Percentiles rank a stretch among this genome's conserved stretches.
phyloP scores from a whole-genome alignment of 2,888 invertebrate genomes.

The Germaria angustata region DNA sequence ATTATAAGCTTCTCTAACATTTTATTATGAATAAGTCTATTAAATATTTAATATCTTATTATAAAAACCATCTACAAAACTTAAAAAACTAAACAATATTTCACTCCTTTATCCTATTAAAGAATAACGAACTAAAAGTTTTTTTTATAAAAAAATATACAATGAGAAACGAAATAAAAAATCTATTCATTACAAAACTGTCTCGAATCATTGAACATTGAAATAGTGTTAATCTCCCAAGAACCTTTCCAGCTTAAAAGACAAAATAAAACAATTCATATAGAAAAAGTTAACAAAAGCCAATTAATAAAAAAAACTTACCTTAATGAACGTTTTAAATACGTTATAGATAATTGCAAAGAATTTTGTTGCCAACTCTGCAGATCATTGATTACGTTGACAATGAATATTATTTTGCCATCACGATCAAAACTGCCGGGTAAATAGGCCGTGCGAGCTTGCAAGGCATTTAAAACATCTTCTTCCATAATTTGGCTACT shows the following conservation, averaged over 20 bases:
- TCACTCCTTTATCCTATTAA: no score
- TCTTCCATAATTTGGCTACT: slow-evolving; percentile 80
- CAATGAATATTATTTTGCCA: slow-evolving; percentile 83
- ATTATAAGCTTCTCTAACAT: no score
- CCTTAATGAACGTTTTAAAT: slow-evolving; percentile 79
- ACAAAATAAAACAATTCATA: background rate
- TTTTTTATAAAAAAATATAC: background rate
- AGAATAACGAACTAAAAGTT: no score
- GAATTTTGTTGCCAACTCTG: slow-evolving; percentile 80
- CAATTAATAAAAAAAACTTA: slow-evolving; percentile 69
- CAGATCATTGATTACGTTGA: slow-evolving; percentile 83
- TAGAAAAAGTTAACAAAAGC: background rate
- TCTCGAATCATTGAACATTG: background rate
- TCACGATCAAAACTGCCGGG: slow-evolving; percentile 86
- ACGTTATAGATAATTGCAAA: slow-evolving; percentile 78
- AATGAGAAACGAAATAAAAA: no score
- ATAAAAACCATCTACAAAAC: no score
- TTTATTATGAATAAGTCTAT: no score
- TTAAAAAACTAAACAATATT: no score
- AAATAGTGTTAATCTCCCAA: background rate
- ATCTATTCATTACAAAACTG: slow-evolving; percentile 1
- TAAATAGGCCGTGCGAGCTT: slow-evolving; percentile 83
- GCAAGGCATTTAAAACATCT: slow-evolving; percentile 82
- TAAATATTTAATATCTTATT: no score
- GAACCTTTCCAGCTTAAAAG: background rate